These are phyloP conservation scores for Lordiphosa collinella DNA, from an alignment of 1,140 invertebrate species.

Conservation along the genomic window DNA sequence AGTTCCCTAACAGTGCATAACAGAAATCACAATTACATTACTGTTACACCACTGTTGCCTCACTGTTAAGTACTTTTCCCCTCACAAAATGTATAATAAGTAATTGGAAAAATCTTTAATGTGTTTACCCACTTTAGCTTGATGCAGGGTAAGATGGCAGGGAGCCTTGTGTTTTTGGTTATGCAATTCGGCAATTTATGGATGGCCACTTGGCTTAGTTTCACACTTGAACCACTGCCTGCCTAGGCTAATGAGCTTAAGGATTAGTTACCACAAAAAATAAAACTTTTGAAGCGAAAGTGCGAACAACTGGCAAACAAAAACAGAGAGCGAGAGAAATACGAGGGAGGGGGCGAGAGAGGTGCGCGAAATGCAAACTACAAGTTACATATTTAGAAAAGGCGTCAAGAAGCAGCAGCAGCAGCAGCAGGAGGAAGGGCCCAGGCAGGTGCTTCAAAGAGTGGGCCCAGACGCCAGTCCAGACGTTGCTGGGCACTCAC, in stretches of 20 bases:
- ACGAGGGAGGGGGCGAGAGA: background rate
- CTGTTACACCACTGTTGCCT: too few species aligned
- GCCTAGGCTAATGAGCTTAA: constrained; percentile 65
- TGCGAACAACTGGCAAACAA: constrained; percentile 16
- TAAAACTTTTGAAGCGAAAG: constrained; percentile 5
- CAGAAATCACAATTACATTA: too few species aligned
- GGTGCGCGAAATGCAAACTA: constrained; percentile 9
- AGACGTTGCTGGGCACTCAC: constrained; percentile 37
- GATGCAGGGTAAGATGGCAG: too few species aligned
- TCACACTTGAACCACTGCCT: constrained; percentile 65
- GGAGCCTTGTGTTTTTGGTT: constrained; percentile 21
- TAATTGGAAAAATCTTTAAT: too few species aligned
- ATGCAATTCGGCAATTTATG: constrained; percentile 31
- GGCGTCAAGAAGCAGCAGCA: constrained; percentile 26
- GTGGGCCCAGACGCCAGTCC: constrained; percentile 48
- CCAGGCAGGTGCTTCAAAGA: constrained; percentile 3
- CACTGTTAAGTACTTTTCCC: too few species aligned
- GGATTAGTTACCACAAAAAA: constrained; percentile 27
- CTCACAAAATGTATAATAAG: too few species aligned
- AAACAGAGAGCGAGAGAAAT: constrained; percentile 19
- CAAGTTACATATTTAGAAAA: constrained; percentile 13
- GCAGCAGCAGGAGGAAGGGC: constrained; percentile 16
- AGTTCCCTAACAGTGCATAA: too few species aligned
- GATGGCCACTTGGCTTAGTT: constrained; percentile 68
- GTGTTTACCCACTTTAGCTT: too few species aligned